These are phyloP conservation scores for Leptestheria dahalacensis DNA, from an alignment of 1,140 invertebrate genomes.

Conservation along the genomic window DNA sequence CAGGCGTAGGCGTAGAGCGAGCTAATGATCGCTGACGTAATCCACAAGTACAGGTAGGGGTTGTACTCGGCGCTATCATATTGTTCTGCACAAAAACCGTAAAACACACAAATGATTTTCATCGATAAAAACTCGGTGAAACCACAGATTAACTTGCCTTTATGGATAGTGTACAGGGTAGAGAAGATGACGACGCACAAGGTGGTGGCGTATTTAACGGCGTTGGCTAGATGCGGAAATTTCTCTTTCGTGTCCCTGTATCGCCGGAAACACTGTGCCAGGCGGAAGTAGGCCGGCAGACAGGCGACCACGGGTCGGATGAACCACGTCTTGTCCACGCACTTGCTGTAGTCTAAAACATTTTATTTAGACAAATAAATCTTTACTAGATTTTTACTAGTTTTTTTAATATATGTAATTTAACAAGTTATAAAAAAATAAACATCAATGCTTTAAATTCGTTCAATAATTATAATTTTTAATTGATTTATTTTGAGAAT, in stretches of 20 bases:
- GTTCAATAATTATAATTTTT: too few relatives aligned
- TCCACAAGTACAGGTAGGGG: slow-evolving; percentile 67
- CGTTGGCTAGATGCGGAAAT: slow-evolving; percentile 92
- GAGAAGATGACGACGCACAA: slow-evolving; percentile 86
- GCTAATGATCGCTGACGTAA: slow-evolving; percentile 53
- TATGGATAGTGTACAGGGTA: slow-evolving; percentile 49
- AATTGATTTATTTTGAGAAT: too few relatives aligned
- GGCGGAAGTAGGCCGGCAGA: slow-evolving; percentile 91
- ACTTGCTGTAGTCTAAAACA: slow-evolving; percentile 21
- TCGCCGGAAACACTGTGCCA: slow-evolving; percentile 90
- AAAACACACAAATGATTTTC: background rate
- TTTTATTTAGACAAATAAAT: background rate
- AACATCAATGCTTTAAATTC: too few relatives aligned
- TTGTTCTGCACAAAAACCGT: slow-evolving; percentile 34
- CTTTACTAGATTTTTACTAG: background rate
- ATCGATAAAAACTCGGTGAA: background rate
- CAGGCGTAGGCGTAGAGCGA: slow-evolving; percentile 78
- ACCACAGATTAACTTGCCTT: too few relatives aligned
- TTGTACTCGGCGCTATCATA: slow-evolving; percentile 45
- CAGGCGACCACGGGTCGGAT: slow-evolving; percentile 65
- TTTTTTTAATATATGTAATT: too few relatives aligned
- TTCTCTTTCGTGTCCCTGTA: slow-evolving; percentile 77
- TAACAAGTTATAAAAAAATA: too few relatives aligned
- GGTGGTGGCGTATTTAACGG: slow-evolving; percentile 94
- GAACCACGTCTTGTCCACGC: slow-evolving; percentile 31